These are phyloP conservation scores for Brenthis hecate DNA, from an alignment of 2,888 invertebrate genomes.

Conservation along the genomic window DNA sequence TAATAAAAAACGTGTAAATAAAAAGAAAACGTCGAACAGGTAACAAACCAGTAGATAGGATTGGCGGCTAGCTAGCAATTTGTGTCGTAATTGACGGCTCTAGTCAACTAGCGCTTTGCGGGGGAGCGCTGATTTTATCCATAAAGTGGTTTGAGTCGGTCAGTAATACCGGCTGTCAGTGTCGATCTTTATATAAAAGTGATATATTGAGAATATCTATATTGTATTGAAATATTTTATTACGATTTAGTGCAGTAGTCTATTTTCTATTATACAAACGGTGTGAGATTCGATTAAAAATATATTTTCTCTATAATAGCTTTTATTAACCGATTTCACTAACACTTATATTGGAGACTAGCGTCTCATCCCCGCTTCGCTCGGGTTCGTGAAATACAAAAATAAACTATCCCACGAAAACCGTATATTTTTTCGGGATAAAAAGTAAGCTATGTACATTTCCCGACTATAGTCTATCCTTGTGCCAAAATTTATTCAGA, in stretches of 20 bases:
- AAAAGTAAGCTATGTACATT: no score
- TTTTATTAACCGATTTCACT: no score
- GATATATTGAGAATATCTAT: slow-evolving; percentile 1
- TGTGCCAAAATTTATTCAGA: no score
- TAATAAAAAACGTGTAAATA: neutral
- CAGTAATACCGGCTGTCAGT: slow-evolving; percentile 24
- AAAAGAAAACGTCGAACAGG: slow-evolving; percentile 12
- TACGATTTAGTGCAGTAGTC: neutral
- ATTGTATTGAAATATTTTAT: neutral
- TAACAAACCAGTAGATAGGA: slow-evolving; percentile 23
- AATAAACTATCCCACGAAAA: no score
- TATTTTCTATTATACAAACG: no score
- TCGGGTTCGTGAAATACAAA: no score
- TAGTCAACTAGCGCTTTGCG: slow-evolving; percentile 41
- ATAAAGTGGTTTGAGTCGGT: slow-evolving; percentile 30
- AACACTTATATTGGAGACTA: no score
- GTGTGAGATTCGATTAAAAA: no score
- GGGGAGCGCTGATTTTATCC: slow-evolving; percentile 34
- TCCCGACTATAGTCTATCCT: no score
- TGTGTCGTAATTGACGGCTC: slow-evolving; percentile 45
- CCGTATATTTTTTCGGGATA: no score
- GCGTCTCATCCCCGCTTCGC: no score
- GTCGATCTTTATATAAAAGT: slow-evolving; percentile 1
- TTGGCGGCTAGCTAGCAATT: slow-evolving; percentile 40
- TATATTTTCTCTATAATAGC: no score